These are phyloP conservation scores for Eugnorisma glareosa DNA, from an alignment of 2,888 invertebrate genomes.

Conservation along the genomic window DNA sequence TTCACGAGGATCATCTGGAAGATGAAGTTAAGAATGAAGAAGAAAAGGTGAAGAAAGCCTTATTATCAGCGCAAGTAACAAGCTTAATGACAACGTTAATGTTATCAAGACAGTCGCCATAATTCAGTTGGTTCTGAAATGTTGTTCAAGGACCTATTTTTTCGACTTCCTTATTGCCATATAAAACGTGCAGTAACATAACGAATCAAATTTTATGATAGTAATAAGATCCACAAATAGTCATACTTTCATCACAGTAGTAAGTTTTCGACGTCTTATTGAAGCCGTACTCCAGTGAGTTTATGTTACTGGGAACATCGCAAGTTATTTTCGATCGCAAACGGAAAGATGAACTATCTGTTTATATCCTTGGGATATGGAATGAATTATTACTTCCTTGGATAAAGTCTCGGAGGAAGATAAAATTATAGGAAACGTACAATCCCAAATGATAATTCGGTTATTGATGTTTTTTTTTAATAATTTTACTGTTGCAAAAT, in stretches of 20 bases:
- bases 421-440: conserved; percentile 17
- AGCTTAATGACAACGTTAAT: neutral
- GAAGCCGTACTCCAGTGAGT: conserved; percentile 32
- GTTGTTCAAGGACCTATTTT: conserved; percentile 1
- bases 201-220: conserved; percentile 44
- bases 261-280: conserved; percentile 21
- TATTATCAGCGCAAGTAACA: neutral
- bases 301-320: conserved; percentile 46
- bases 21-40: neutral
- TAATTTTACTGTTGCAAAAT: neutral
- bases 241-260: conserved; percentile 32
- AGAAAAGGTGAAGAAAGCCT: neutral
- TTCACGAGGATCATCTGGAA: neutral
- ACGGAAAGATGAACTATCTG: conserved; percentile 59
- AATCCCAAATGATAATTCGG: conserved; percentile 28
- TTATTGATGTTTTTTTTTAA: neutral
- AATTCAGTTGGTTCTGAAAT: neutral
- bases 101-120: neutral
- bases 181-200: conserved; percentile 27
- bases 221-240: conserved; percentile 40
- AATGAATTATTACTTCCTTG: conserved; percentile 55
- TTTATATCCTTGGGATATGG: conserved; percentile 50
- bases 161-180: conserved; percentile 20
- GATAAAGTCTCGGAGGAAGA: conserved; percentile 15
- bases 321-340: conserved; percentile 60